Evolutionary conservation across 2,797 vertebrate species (phyloP), one percentile per base, ranked within the genome.

Genomic region (Schizopygopsis malacanthus): DNA sequence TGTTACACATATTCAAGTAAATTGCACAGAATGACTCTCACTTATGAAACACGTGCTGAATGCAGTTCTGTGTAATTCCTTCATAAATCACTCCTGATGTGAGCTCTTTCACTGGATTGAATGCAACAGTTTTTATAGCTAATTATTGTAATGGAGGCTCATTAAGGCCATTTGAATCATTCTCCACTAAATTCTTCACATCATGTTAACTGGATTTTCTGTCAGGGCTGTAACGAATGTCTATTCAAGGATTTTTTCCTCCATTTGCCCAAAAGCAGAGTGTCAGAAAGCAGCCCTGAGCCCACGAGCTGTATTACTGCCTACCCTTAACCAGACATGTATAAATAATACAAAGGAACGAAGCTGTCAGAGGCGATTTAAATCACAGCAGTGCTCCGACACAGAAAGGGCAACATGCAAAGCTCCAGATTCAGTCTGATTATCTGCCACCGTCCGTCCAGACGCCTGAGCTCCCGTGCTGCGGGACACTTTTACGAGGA

Each of bases 331-430:
- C 89, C 91, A 91, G 88, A 93, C 92, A 92, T 93, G 92, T 94
- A 93, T 94, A 93, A 94, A 94, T 95, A 94, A 93, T 93, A 93
- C 91, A 94, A 88, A 90, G 90, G 85, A 90, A 88, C 90, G 87
- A 88, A 92, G 90, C 92, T 93, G 93, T 93, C 94, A 93, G 84
- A 90, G 87, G 78, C 90, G 75, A 90, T 95, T 90, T 91, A 75
- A 90, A 88, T 94, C 90, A 89, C 88, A 78, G 73, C 87, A 82
- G 72, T 84, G 79, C 87, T 88, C 56, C 88, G 90, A 93, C 88
- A 61, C 80, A 87, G 90, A 90, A 84, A 67, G 92, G 91, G 91
- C 90, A 92, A 78, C 88, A 87, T 75, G 77, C 89, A 89, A 87
- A 52, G 81, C 89, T 86, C 63, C 50, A 25, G 85, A 90, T 87